A percentile compares a stretch with the other conserved stretches of the same genome.
phyloP scores from a whole-genome alignment of 23 tunicate species.

The Ciona savignyi region DNA sequence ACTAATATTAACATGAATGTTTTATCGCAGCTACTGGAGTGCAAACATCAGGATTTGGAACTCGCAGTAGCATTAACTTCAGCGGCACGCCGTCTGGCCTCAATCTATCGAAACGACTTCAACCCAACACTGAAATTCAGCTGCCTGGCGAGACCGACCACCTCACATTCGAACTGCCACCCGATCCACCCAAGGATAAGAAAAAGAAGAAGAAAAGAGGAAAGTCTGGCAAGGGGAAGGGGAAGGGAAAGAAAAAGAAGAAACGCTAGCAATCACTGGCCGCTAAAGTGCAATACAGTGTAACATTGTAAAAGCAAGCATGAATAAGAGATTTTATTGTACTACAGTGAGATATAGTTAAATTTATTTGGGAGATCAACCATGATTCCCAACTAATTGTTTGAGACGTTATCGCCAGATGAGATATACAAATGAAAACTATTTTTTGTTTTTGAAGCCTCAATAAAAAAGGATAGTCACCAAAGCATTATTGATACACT shows the following conservation, averaged over 20 bases:
- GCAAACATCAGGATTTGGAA: conserved; percentile 22
- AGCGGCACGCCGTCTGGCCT: conserved; percentile 67
- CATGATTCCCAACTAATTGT: too few relatives aligned
- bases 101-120: conserved; percentile 18
- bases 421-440: too few relatives aligned
- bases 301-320: too few relatives aligned
- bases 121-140: conserved; percentile 1
- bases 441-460: too few relatives aligned
- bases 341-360: too few relatives aligned
- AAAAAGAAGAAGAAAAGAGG: conserved; percentile 59
- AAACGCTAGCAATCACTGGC: too few relatives aligned
- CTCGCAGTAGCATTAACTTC: conserved; percentile 47
- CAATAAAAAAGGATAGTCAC: too few relatives aligned
- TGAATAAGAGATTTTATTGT: too few relatives aligned
- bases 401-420: too few relatives aligned
- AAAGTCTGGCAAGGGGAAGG: conserved; percentile 17
- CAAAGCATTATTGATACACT: too few relatives aligned
- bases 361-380: too few relatives aligned
- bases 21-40: conserved; percentile 67
- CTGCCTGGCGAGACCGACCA: conserved; percentile 89
- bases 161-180: conserved; percentile 79
- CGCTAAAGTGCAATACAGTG: too few relatives aligned
- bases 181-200: conserved; percentile 84
- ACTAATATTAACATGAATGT: background rate
- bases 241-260: conserved; percentile 29